phyloP scores from a whole-genome alignment of 2,797 vertebrate species.

The Galaxias olidus region DNA sequence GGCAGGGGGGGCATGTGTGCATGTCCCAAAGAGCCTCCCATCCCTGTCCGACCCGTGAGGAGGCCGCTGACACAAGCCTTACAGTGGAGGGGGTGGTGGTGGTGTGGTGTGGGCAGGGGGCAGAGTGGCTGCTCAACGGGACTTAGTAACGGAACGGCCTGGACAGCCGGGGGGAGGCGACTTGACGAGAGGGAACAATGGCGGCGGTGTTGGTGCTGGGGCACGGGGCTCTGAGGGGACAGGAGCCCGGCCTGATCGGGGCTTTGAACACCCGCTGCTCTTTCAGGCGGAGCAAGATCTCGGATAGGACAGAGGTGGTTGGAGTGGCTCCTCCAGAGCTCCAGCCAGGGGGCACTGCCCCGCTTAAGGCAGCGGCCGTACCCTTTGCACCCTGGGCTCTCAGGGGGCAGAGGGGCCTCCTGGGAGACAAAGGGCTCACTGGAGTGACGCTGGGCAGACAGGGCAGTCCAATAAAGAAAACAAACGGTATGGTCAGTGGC shows the following conservation, averaged over 20 bases:
- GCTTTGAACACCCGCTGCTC: neutral
- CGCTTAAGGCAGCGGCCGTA: constrained; percentile 37
- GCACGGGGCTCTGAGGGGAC: neutral
- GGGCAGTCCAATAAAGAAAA: constrained; percentile 37
- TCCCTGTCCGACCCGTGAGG: constrained; percentile 41
- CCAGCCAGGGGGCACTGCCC: constrained; percentile 59
- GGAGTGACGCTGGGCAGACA: constrained; percentile 55
- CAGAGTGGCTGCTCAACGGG: constrained; percentile 34
- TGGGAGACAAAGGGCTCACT: constrained; percentile 59
- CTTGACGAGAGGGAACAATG: constrained; percentile 53
- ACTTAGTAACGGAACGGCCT: constrained; percentile 35
- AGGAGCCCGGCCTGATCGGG: neutral
- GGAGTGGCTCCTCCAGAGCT: constrained; percentile 51
- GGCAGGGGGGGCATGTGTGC: constrained; percentile 12
- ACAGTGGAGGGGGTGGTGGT: constrained; percentile 43
- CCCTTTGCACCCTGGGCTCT: constrained; percentile 31
- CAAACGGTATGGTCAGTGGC: constrained; percentile 30
- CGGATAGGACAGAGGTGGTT: constrained; percentile 37
- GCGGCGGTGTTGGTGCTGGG: neutral
- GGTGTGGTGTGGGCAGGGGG: constrained; percentile 28
- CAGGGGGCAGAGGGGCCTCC: constrained; percentile 36
- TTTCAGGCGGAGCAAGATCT: constrained; percentile 16
- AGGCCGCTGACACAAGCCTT: constrained; percentile 56
- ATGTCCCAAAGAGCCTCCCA: constrained; percentile 37
- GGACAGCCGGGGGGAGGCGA: constrained; percentile 44